Evolutionary conservation across 2,888 invertebrate genomes (phyloP), one percentile per base, ranked within the genome.

Genomic region (Adelognathus sp.): DNA sequence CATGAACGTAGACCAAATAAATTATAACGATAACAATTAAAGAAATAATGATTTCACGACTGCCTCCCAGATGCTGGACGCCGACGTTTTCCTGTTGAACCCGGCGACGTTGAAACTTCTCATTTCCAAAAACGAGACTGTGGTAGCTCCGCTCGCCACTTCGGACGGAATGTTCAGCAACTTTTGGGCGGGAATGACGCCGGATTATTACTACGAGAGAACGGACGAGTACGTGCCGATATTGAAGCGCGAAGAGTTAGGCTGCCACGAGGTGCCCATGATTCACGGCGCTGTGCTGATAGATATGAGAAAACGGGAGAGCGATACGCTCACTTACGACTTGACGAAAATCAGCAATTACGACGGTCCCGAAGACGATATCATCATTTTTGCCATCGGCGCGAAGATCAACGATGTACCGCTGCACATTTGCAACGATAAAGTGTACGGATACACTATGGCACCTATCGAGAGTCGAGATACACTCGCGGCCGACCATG

Each of bases 171-270:
- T 96, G 39, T 99, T 98, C 91, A 97, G 98, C 16, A 99, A 99
- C 91, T 99, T 97, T 92, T 99, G 99, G 99, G 96, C 96, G 85
- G 98, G 96, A 2, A 98, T 99, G 97, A 95, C 96, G 0, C 93
- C 94, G 0, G 94, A 96, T 79, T 98, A 96, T 89, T 96, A 98
- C 89, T 97, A 97, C 88, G 91, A 94, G 82, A 93, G 98, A 86
- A 97, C 97, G 0, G 96, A 96, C 3, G 95, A 96, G 52, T 99
- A 99, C 89, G 94, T 95, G 85, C 94, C 95, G 1, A 97, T 98
- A 61, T 92, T 97, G 50, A 93, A 95, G 79, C 92, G 95, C 11
- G 93, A 95, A 75, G 93, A 94, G 69, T 88, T 91, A 0, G 98
- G 98, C 0, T 96, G 97, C 87, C 96, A 96, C 88, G 87, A 92